phyloP scores from a whole-genome alignment of 2,888 invertebrate species.

The Standfussiana lucernea region DNA sequence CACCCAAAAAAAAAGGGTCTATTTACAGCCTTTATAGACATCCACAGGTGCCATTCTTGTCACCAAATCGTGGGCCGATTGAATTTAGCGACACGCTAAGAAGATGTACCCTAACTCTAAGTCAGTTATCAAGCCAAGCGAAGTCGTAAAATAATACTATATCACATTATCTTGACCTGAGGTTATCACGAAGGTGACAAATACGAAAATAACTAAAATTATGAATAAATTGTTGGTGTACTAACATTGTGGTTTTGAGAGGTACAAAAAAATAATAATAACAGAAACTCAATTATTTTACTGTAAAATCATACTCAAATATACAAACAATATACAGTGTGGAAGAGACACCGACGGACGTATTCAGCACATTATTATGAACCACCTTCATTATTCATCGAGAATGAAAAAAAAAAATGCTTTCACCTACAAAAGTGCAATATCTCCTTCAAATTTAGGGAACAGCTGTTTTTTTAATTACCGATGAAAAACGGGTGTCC shows the following conservation, averaged over 20 bases:
- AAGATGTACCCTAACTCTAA: not conserved
- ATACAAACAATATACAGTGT: not conserved
- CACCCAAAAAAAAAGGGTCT: no score
- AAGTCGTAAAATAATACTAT: not conserved
- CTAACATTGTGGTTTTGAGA: not conserved
- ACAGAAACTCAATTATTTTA: not conserved
- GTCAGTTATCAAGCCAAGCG: not conserved
- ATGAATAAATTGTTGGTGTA: not conserved
- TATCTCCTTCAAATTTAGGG: no score
- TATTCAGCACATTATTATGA: no score
- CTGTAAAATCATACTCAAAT: not conserved
- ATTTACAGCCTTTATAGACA: no score
- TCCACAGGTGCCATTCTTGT: no score
- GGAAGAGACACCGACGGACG: no score
- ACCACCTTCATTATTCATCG: no score
- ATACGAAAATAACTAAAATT: not conserved
- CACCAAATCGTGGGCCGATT: not conserved
- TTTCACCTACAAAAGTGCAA: no score
- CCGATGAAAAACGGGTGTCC: no score
- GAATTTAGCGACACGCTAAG: not conserved
- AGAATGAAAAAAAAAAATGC: no score
- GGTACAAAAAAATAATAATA: not conserved
- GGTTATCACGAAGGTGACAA: slow-evolving; percentile 13
- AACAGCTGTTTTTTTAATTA: no score
- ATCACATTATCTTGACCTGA: not conserved